Conservation (phyloP, 92 coral and sea anemone species). For the Galaxea fascicularis region DNA sequence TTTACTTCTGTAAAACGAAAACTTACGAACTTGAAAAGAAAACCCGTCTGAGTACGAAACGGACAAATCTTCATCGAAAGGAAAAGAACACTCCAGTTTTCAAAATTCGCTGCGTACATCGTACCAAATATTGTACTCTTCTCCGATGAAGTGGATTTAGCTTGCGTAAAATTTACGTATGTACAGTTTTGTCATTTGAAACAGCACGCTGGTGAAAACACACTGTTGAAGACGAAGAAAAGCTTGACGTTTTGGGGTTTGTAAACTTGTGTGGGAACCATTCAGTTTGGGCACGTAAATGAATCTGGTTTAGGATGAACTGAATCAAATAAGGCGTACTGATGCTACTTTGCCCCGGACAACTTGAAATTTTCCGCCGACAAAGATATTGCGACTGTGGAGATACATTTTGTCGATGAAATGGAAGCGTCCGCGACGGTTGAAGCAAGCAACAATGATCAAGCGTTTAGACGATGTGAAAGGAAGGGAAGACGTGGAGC, state of each 20-base stretch:
- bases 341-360: neutral
- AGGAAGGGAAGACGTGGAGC: constrained; percentile 84
- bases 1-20: neutral
- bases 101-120: neutral
- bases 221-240: neutral
- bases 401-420: neutral
- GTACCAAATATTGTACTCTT: neutral
- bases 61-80: neutral
- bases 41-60: neutral
- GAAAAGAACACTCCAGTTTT: neutral
- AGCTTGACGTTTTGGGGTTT: neutral
- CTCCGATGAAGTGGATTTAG: neutral
- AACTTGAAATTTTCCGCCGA: neutral
- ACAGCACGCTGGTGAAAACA: neutral
- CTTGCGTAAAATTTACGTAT: neutral
- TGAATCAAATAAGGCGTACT: too few relatives aligned
- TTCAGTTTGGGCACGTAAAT: too few relatives aligned
- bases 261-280: neutral
- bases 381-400: neutral
- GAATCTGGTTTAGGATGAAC: too few relatives aligned
- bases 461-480: constrained; percentile 71
- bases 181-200: neutral
- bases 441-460: constrained; percentile 1
- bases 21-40: neutral
- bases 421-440: constrained; percentile 34